Conservation (phyloP, 2,888 invertebrate genomes). For the Caenorhabditis sp. region DNA sequence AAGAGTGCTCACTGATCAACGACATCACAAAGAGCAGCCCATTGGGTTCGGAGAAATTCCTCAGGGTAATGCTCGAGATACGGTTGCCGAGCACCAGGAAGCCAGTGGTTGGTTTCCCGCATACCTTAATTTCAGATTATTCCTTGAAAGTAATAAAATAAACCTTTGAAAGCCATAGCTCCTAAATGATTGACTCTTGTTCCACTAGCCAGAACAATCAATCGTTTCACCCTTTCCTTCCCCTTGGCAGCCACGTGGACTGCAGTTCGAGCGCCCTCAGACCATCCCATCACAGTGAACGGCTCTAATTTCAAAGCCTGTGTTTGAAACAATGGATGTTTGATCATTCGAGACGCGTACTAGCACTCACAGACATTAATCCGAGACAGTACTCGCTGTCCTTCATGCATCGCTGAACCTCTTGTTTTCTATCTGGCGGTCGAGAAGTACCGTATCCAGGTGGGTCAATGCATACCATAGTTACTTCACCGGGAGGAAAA, state of each 20-base stretch:
- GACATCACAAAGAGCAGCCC: constrained; percentile 78
- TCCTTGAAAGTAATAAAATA: neutral
- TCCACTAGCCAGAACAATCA: constrained; percentile 74
- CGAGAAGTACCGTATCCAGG: constrained; percentile 73
- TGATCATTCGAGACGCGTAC: neutral
- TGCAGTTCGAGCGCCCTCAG: constrained; percentile 75
- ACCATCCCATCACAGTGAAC: constrained; percentile 71
- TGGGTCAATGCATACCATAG: constrained; percentile 77
- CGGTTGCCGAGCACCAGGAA: constrained; percentile 69
- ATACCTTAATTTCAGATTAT: constrained; percentile 64
- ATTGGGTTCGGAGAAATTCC: constrained; percentile 73
- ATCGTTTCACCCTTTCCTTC: constrained; percentile 64
- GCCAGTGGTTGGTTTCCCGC: constrained; percentile 78
- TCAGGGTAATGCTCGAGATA: constrained; percentile 76
- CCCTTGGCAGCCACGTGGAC: constrained; percentile 76
- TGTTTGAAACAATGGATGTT: neutral
- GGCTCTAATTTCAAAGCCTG: constrained; percentile 62
- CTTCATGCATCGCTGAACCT: constrained; percentile 75
- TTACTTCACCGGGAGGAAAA: constrained; percentile 74
- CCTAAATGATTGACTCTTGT: constrained; percentile 76
- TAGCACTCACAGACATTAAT: constrained; percentile 71
- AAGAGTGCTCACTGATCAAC: constrained; percentile 70
- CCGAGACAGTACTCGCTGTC: constrained; percentile 74
- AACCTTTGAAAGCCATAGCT: constrained; percentile 76
- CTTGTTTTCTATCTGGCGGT: constrained; percentile 77